phyloP scores from a whole-genome alignment of 2,888 invertebrate species.

The Philereme vetulata region DNA sequence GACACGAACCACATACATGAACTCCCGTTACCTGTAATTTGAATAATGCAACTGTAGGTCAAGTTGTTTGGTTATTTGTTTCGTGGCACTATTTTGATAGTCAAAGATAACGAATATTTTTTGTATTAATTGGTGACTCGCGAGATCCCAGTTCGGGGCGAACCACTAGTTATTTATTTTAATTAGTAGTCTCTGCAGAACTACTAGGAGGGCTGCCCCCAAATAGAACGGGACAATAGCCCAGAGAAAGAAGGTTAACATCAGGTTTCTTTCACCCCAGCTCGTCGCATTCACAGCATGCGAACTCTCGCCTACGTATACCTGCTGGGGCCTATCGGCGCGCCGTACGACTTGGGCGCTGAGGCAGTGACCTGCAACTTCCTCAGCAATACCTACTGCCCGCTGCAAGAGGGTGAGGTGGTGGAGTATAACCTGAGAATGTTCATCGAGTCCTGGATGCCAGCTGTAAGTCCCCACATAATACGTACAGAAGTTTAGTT shows the following conservation, averaged over 20 bases:
- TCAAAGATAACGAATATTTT: too few relatives aligned
- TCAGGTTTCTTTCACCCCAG: constrained; percentile 15
- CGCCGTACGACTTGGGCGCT: constrained; percentile 46
- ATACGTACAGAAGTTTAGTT: too few relatives aligned
- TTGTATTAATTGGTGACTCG: too few relatives aligned
- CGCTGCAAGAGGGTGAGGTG: constrained; percentile 47
- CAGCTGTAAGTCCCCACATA: constrained; percentile 46
- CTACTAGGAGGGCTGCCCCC: too few relatives aligned
- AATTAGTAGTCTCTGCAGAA: too few relatives aligned
- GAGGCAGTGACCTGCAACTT: constrained; percentile 54
- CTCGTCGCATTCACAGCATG: constrained; percentile 17
- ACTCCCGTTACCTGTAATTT: too few relatives aligned
- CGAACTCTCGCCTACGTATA: constrained; percentile 1
- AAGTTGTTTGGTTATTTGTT: too few relatives aligned
- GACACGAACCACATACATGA: too few relatives aligned
- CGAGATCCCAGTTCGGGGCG: too few relatives aligned
- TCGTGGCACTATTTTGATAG: too few relatives aligned
- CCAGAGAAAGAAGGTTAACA: neutral
- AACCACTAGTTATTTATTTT: too few relatives aligned
- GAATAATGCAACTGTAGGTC: too few relatives aligned
- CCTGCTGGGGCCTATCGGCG: constrained; percentile 13
- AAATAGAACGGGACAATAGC: neutral
- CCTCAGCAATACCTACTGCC: constrained; percentile 56
- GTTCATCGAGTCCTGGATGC: constrained; percentile 50
- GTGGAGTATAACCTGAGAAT: constrained; percentile 49